Conservation (phyloP, 92 coral and sea anemone species). For the Scolanthus callimorphus region DNA sequence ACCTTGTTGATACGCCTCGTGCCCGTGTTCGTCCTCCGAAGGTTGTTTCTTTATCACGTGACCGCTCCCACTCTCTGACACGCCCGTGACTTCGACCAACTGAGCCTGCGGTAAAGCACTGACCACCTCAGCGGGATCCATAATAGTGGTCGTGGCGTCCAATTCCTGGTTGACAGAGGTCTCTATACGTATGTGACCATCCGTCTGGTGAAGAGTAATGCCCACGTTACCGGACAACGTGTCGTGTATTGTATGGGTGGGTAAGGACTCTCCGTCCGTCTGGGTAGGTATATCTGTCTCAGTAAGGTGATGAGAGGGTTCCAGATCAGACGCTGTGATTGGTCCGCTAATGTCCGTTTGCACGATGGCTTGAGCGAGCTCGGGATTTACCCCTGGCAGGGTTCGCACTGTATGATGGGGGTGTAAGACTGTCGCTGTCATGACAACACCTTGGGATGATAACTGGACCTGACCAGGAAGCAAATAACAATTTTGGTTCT, state of each 20-base stretch:
- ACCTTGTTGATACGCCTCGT: too few relatives aligned
- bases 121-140: constrained; percentile 12
- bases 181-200: background rate
- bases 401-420: constrained; percentile 79
- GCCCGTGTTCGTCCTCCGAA: too few relatives aligned
- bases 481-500: background rate
- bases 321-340: constrained; percentile 60
- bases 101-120: constrained; percentile 5
- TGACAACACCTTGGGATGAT: constrained; percentile 77
- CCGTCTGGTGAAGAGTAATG: background rate
- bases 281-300: constrained; percentile 16
- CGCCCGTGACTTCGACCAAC: constrained; percentile 2
- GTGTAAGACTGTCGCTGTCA: constrained; percentile 71
- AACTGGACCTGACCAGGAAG: constrained; percentile 35
- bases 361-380: constrained; percentile 83
- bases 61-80: constrained; percentile 8
- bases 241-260: constrained; percentile 8
- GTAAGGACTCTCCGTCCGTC: background rate
- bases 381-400: constrained; percentile 72
- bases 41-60: too few relatives aligned
- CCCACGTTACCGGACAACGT: background rate
- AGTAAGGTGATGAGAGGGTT: constrained; percentile 32
- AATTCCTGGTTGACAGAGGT: constrained; percentile 2
- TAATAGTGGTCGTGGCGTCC: constrained; percentile 1
- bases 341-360: constrained; percentile 91